Evolutionary conservation across 2,113 vertebrate genomes (phyloP), one percentile per base, ranked within the genome.

Genomic region (Lamprologus lemairii): DNA sequence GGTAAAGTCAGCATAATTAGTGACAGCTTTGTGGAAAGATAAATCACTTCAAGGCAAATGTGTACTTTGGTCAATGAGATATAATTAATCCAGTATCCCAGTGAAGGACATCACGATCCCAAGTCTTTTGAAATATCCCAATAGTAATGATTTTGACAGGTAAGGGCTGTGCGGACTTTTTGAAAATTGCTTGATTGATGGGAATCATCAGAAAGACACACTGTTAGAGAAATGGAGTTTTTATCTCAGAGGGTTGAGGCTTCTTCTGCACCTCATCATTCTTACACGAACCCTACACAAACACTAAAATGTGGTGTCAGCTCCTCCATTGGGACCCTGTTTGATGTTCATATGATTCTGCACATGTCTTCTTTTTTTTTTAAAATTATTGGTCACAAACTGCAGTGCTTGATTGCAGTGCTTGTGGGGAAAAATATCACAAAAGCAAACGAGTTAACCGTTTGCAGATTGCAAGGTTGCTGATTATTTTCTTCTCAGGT

Each of bases 1-100:
- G 31, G 88, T 83, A 60, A 82, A 86, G 94, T 96, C 95, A 96
- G 95, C 94, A 92, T 90, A 95, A 95, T 93, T 86, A 93, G 73
- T 84, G 95, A 94, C 93, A 95, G 94, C 91, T 88, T 88, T 14
- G 65, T 83, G 86, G 89, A 86, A 87, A 95, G 94, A 95, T 96
- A 89, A 94, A 96, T 96, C 93, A 94, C 92, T 90, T 55, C 81
- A 51, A 89, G 23, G 54, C 86, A 88, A 83, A 88, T 82, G 90
- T 84, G 80, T 91, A 49, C 53, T 16, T 45, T 78, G 80, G 87
- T 81, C 88, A 86, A 23, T 82, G 85, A 47, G 86, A 87, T 84
- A 42, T 93, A 93, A 94, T 94, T 87, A 94, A 94, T 93, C 73
- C 87, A 88, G 23, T 54, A 63, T 7, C 13, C 31, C 58, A 80